Percentiles rank a stretch among this genome's conserved stretches.
phyloP scores from a whole-genome alignment of 1,140 invertebrate genomes.

The Lethrus apterus region DNA sequence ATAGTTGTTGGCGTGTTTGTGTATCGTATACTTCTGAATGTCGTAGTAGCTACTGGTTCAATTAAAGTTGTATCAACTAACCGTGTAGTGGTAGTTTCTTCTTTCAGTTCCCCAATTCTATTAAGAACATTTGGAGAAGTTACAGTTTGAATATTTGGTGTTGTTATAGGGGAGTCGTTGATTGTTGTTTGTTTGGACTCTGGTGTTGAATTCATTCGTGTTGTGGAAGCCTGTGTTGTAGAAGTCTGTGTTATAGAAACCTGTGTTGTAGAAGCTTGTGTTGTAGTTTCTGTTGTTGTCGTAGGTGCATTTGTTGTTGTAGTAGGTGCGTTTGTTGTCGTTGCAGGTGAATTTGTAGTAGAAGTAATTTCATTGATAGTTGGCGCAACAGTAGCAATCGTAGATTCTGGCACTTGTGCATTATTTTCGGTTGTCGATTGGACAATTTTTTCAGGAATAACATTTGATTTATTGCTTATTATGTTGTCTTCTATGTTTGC shows the following conservation, averaged over 20 bases:
- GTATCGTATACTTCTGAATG: no score
- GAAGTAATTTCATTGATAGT: conserved; percentile 6
- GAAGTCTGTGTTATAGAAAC: conserved; percentile 15
- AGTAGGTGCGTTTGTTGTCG: background rate
- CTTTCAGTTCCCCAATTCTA: no score
- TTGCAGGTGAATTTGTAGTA: background rate
- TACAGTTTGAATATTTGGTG: no score
- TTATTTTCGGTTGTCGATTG: conserved; percentile 4
- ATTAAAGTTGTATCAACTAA: no score
- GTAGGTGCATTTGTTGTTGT: conserved; percentile 13
- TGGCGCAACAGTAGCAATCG: conserved; percentile 1
- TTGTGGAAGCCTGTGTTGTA: no score
- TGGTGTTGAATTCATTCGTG: no score
- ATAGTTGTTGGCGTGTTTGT: conserved; percentile 3
- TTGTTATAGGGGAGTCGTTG: conserved; percentile 12
- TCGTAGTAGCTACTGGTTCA: background rate
- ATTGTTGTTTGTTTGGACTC: no score
- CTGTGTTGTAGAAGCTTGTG: conserved; percentile 13
- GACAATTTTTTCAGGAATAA: conserved; percentile 2
- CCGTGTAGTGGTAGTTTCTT: no score
- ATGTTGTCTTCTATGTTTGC: conserved; percentile 13
- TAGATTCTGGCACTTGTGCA: background rate
- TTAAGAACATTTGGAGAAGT: no score
- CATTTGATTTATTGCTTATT: conserved; percentile 12
- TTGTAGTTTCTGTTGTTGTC: conserved; percentile 16